phyloP scores from a whole-genome alignment of 2,797 vertebrate species.

The Scolopax bukidnonensis region DNA sequence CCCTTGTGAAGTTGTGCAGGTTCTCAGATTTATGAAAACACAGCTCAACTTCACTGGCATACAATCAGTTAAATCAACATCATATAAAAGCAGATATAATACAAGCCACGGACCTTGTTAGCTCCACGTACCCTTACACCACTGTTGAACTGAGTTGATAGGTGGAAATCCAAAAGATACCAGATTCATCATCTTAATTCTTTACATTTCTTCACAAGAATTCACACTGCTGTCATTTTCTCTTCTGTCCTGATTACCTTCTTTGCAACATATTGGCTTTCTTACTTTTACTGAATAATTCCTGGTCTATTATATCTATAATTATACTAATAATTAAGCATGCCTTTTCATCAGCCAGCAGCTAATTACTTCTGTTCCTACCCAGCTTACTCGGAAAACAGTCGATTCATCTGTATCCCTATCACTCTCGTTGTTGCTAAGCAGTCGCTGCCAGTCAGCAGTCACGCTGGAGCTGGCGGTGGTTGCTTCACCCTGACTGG shows the following conservation, averaged over 20 bases:
- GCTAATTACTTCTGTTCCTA: slow-evolving; percentile 67
- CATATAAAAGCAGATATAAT: background rate
- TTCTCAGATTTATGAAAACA: background rate
- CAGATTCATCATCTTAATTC: slow-evolving; percentile 45
- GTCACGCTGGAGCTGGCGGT: background rate
- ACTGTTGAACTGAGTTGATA: background rate
- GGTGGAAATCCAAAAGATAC: slow-evolving; percentile 18
- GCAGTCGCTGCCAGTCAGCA: slow-evolving; percentile 27
- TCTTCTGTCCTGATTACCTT: slow-evolving; percentile 41
- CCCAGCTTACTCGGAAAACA: slow-evolving; percentile 65
- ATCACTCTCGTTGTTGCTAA: slow-evolving; percentile 59
- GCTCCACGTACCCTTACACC: background rate
- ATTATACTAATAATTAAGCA: slow-evolving; percentile 70
- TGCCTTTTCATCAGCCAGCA: slow-evolving; percentile 68
- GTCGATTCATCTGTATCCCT: slow-evolving; percentile 57
- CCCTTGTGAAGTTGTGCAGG: background rate
- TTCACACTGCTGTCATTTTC: slow-evolving; percentile 15
- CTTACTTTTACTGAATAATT: slow-evolving; percentile 65
- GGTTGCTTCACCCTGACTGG: background rate
- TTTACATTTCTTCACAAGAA: slow-evolving; percentile 21
- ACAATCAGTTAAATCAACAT: slow-evolving; percentile 14
- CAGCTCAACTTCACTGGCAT: background rate
- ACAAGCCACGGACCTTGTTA: background rate
- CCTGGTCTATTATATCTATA: slow-evolving; percentile 65
- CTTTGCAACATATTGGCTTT: slow-evolving; percentile 45